phyloP scores from a whole-genome alignment of 2,797 vertebrate species.

The Schizopygopsis pylzovi region DNA sequence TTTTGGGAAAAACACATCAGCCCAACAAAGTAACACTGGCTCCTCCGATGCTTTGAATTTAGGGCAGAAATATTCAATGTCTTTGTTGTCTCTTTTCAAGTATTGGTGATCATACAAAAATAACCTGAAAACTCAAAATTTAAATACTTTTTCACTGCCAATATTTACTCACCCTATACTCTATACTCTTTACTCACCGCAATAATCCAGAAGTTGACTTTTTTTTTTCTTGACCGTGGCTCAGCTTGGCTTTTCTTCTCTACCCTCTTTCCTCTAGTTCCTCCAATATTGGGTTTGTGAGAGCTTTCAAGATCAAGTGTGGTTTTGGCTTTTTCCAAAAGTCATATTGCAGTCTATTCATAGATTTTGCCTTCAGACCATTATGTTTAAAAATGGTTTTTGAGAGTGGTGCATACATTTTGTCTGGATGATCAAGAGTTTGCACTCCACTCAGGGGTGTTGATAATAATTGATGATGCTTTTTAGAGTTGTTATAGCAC shows the following conservation, averaged over 20 bases:
- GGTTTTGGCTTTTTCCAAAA: background rate
- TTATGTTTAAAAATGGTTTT: background rate
- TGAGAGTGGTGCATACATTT: too few species aligned
- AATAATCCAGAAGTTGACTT: background rate
- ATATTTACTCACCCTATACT: too few species aligned
- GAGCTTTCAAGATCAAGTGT: background rate
- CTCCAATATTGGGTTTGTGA: background rate
- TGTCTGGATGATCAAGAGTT: background rate
- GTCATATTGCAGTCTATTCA: background rate
- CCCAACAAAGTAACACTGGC: background rate
- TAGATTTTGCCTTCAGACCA: background rate
- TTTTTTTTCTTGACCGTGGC: background rate
- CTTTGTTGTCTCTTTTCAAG: background rate
- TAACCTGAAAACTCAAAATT: too few species aligned
- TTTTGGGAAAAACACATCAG: background rate
- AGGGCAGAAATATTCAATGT: background rate
- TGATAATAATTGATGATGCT: background rate
- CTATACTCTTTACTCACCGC: too few species aligned
- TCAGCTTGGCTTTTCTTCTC: background rate
- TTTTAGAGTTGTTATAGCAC: constrained; percentile 3
- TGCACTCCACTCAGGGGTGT: background rate
- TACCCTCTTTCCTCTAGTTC: background rate
- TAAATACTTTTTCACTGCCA: too few species aligned
- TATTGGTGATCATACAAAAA: too few species aligned
- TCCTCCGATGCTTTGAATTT: background rate